Base-by-base conservation (phyloP, 2,113 vertebrate genomes). In the Muscicapa adusta region DNA sequence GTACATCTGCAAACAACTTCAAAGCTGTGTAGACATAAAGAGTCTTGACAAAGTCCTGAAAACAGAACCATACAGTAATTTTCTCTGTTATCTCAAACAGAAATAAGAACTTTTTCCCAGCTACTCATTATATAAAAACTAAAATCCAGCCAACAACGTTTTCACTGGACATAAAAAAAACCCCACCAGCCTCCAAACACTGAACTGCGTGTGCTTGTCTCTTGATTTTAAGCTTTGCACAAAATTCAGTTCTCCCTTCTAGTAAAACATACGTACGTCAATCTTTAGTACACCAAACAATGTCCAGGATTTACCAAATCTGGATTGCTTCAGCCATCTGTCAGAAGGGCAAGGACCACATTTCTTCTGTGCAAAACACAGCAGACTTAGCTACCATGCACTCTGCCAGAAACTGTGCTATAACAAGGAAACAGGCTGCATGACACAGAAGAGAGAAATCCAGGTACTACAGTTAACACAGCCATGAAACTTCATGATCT, bases 301-400 rank as follows among this genome's bases (percentile, higher is more conserved):
- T 13, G 16, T 20, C 23, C 47, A 54, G 24, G 29, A 79, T 76
- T 45, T 42, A 70, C 25, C 42, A 76, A 72, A 20, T 33, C 19
- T 73, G 47, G 26, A 92, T 5, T 42, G 29, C 63, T 92, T 66
- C 7, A 3, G 43, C 10, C 29, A 54, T 15, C 50, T 77, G 54
- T 24, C 71, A 38, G 12, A 65, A 83, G 22, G 25, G 38, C 29
- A 58, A 81, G 66, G 65, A 57, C 73, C 28, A 53, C 22, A 53
- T 9, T 42, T 63, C 5, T 28, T 10, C 18, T 29, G 6, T 42
- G 34, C 72, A 12, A 67, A 92, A 76, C 0, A 7, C 2, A 60
- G 28, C 29, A n/a, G 63, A 25, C 10, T 36, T 22, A 45, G 63
- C 48, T 57, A 8, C 12, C 0, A 0, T 12, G 4, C 43, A 43